These are phyloP conservation scores for Pseudococcus viburni DNA, from an alignment of 2,888 invertebrate species.

Conservation along the genomic window DNA sequence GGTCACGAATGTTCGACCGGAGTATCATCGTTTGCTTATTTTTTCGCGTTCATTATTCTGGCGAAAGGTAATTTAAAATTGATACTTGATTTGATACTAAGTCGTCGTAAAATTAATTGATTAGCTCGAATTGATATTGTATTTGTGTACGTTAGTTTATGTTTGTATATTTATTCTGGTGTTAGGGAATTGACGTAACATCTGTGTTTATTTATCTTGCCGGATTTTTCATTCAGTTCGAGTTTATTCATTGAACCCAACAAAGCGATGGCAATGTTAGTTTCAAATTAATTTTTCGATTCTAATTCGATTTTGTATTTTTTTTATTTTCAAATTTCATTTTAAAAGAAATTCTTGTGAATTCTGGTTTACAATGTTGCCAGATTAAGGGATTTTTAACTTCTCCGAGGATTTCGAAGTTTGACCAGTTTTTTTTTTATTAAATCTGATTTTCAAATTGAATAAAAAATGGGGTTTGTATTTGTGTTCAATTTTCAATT, in stretches of 20 bases:
- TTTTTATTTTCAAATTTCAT: too few relatives aligned
- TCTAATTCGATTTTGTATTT: neutral
- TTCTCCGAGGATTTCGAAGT: too few relatives aligned
- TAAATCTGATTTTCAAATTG: too few relatives aligned
- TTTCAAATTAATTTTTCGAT: neutral
- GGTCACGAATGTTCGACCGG: neutral
- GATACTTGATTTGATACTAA: neutral
- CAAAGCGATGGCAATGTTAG: too few relatives aligned
- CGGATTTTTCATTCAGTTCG: neutral
- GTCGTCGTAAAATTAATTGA: neutral
- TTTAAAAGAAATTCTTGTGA: too few relatives aligned
- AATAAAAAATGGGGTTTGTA: too few relatives aligned
- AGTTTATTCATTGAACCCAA: neutral
- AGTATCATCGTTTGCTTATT: neutral
- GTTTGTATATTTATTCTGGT: neutral
- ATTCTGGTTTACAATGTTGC: too few relatives aligned
- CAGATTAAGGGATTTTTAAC: too few relatives aligned
- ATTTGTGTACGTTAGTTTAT: neutral
- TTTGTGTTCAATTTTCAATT: too few relatives aligned
- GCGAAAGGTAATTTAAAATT: slow-evolving; percentile 27
- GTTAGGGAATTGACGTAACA: neutral
- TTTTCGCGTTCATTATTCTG: neutral
- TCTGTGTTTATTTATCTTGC: neutral
- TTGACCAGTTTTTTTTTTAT: too few relatives aligned
- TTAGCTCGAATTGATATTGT: neutral